These are phyloP conservation scores for Orgyia antiqua DNA, from an alignment of 2,888 invertebrate species.

Conservation along the genomic window DNA sequence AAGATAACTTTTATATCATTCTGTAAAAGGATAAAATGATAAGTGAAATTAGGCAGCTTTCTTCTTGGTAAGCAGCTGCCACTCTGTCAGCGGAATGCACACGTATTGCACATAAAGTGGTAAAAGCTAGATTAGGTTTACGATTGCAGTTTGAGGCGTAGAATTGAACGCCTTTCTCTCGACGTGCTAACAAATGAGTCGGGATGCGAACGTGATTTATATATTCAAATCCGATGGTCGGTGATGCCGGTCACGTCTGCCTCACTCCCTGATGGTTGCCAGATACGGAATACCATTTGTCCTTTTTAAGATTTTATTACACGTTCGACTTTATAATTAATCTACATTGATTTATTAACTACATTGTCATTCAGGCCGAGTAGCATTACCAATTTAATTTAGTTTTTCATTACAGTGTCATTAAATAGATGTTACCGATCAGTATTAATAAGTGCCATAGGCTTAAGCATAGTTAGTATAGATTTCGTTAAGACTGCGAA, in stretches of 20 bases:
- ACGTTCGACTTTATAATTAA: no score
- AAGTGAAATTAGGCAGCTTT: slow-evolving; percentile 37
- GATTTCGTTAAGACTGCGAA: no score
- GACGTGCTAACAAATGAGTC: slow-evolving; percentile 57
- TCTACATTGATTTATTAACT: no score
- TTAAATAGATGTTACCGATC: no score
- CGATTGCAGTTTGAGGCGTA: slow-evolving; percentile 53
- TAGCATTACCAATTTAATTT: no score
- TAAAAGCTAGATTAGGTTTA: slow-evolving; percentile 54
- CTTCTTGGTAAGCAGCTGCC: slow-evolving; percentile 20
- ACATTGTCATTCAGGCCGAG: no score
- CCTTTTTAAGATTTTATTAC: no score
- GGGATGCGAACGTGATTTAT: slow-evolving; percentile 59
- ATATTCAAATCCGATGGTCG: slow-evolving; percentile 62
- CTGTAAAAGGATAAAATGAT: no score
- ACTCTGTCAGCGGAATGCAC: slow-evolving; percentile 37
- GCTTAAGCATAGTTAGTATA: no score
- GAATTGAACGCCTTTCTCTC: slow-evolving; percentile 68
- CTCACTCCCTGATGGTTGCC: slow-evolving; percentile 18
- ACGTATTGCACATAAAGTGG: slow-evolving; percentile 44
- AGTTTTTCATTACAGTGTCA: no score
- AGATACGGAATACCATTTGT: slow-evolving; percentile 4
- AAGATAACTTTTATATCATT: slow-evolving; percentile 11
- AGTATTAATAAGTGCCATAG: no score
- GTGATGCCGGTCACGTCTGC: slow-evolving; percentile 62